phyloP scores from a whole-genome alignment of 2,888 invertebrate species.

The Laspeyria flexula region DNA sequence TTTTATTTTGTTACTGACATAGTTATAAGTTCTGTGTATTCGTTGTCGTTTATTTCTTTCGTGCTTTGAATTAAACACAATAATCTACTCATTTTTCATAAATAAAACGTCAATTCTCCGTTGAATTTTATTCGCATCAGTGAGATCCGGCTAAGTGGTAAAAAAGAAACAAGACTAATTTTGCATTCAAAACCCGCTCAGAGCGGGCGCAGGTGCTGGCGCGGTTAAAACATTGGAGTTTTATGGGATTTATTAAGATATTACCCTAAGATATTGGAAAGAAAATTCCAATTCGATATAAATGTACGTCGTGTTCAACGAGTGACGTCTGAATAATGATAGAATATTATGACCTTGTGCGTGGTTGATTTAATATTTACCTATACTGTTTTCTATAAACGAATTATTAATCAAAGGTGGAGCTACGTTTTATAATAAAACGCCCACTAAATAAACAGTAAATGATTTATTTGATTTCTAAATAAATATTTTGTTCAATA shows the following conservation, averaged over 20 bases:
- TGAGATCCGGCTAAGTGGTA: constrained; percentile 79
- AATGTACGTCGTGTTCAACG: constrained; percentile 43
- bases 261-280: constrained; percentile 75
- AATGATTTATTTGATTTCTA: constrained; percentile 30
- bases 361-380: constrained; percentile 27
- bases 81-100: constrained; percentile 50
- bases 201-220: constrained; percentile 77
- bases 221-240: constrained; percentile 83
- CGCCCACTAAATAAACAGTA: constrained; percentile 16
- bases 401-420: constrained; percentile 16
- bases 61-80: constrained; percentile 39
- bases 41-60: background rate
- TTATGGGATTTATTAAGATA: constrained; percentile 85
- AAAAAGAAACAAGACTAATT: constrained; percentile 85
- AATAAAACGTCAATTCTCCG: constrained; percentile 72
- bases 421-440: no score
- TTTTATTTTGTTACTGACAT: no score
- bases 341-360: constrained; percentile 32
- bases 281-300: constrained; percentile 60
- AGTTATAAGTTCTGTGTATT: no score
- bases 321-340: constrained; percentile 45
- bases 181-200: constrained; percentile 80
- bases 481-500: constrained; percentile 16
- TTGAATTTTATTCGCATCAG: constrained; percentile 77
- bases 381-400: constrained; percentile 11